Base-by-base conservation (phyloP, 2,113 vertebrate species). In the Dasyurus viverrinus region DNA sequence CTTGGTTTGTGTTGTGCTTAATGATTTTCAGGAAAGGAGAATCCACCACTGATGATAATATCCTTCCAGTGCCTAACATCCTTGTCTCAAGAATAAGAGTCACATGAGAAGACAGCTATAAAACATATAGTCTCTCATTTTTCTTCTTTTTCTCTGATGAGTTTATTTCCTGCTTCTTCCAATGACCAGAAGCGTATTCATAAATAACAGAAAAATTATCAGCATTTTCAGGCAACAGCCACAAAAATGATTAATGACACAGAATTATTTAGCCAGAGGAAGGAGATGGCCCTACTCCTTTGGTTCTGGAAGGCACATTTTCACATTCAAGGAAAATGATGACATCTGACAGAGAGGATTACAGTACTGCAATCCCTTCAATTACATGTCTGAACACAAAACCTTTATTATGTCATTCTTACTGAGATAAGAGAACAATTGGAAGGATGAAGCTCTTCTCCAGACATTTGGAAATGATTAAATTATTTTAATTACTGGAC, bases 391-490 rank as follows among this genome's bases (percentile, higher is more conserved):
- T 42, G 27, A 27, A 92, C 19, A 42, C 30, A 3, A 84, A 84
- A 42, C 19, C n/a, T n/a, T 8, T 53, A 5, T 42, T 1, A 47
- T 0, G 89, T 91, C 89, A 55, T 27, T 89, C 84, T 53, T 91
- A 25, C 54, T 23, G 2, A 0, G 36, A 22, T 9, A 50, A 9
- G 54, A 52, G 46, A 50, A 46, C 42, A 11, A n/a, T 3, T 27
- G 54, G 91, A 47, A 84, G 4, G 60, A n/a, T 89, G 24, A 14
- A 50, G 76, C 53, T 96, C 76, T 84, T 90, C 91, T 93, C 52
- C 10, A 30, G 92, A 93, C 92, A 89, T 92, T 90, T 93, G 94
- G 95, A 94, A 97, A 60, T 19, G 54, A 90, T 90, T 91, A 93
- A 76, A 84, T 92, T 90, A 94, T 36, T 89, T 93, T 92, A 52